Evolutionary conservation across 2,797 vertebrate genomes (phyloP), one percentile per base, ranked within the genome.

Genomic region (Sorex maritimensis): DNA sequence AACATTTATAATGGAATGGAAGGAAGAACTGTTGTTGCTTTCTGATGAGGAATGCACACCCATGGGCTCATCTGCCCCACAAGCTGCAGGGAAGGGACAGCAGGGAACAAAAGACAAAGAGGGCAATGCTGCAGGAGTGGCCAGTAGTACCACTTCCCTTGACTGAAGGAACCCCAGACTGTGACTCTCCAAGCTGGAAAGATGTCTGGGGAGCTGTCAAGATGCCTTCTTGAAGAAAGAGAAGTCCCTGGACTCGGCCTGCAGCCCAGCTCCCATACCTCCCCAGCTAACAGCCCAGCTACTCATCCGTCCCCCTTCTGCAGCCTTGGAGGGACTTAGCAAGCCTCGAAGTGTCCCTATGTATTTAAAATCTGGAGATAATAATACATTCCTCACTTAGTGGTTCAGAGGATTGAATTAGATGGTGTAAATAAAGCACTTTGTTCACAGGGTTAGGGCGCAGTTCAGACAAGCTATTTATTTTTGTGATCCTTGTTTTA

Each of bases 401-500:
- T 58, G 61, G n/a, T 13, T 67, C n/a, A 11, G 23, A 24, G 26
- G 69, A 73, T 71, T 91, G 65, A 82, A 81, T 61, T 61, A 91
- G 46, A 74, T 78, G 34, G 67, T 61, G 17, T 75, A 94, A 91
- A 92, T 58, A 79, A 88, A 95, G 44, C 6, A 58, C 28, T 88
- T 65, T 63, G 61, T 15, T 88, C 77, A 41, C 58, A 77, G 14
- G 34, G 65, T 86, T 44, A 94, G 78, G 69, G 6, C 61, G 58
- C 38, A 68, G 69, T 23, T 79, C 92, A 72, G 21, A 55, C 68
- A 46, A 38, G 34, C 71, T 75, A 69, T 82, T 88, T 94, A 78
- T 90, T 94, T 84, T 85, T 85, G 73, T 58, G 67, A 81, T 88
- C 17, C 63, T 5, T 24, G 28, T 93, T n/a, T 46, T 91, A 55